Conservation (phyloP, 2,113 vertebrate species). For the Phalacrocorax aristotelis region DNA sequence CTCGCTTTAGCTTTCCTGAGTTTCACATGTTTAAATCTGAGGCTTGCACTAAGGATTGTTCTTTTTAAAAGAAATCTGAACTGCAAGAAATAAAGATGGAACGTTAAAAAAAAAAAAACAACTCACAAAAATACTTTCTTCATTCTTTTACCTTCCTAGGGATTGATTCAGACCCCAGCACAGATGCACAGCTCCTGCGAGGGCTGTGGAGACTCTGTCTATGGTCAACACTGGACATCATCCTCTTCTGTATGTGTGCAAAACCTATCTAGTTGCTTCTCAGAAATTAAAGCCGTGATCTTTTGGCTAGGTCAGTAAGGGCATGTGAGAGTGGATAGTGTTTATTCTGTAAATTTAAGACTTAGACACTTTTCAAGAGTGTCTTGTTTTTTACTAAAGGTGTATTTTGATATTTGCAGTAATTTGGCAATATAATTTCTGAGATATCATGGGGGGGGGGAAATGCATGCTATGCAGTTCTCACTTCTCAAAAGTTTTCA, state of each 20-base stretch:
- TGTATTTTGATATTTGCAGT: not conserved
- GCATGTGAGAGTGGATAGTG: not conserved
- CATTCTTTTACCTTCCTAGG: not conserved
- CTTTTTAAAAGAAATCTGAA: not conserved
- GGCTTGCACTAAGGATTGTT: not conserved
- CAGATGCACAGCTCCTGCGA: rapidly evolving
- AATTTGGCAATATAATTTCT: not conserved
- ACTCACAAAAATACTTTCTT: not conserved
- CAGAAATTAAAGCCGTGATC: not conserved
- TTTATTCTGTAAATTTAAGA: not conserved
- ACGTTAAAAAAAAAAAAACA: not conserved
- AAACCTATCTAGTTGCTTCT: not conserved
- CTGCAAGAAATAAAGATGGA: not conserved
- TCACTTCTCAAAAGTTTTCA: not conserved
- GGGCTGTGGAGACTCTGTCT: not conserved
- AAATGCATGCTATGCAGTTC: not conserved
- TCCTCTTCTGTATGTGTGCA: not conserved
- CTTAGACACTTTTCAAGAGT: not conserved
- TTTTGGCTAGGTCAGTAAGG: not conserved
- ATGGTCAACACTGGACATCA: not conserved
- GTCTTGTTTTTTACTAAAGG: not conserved
- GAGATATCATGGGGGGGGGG: rapidly evolving
- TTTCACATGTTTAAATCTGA: not conserved
- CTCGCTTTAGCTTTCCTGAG: not conserved
- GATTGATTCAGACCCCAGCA: not conserved